Evolutionary conservation across 2,797 vertebrate genomes (phyloP).

Genomic region (Salmo trutta): DNA sequence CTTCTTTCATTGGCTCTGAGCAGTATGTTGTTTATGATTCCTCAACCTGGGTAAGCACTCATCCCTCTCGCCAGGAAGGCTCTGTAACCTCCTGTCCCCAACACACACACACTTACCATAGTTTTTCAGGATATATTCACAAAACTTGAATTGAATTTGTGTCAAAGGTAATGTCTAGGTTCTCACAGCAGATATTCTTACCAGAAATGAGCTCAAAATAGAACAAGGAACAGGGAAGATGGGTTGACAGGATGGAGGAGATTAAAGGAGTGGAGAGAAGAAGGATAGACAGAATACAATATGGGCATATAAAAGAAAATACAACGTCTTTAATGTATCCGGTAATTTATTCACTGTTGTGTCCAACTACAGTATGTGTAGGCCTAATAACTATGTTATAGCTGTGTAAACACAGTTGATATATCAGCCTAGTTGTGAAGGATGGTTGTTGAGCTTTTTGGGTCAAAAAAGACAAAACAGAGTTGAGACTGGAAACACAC

Average conservation of each 20-base stretch:
- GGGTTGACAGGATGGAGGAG: background rate
- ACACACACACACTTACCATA: constrained; percentile 11
- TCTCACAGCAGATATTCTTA: background rate
- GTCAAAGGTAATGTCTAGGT: background rate
- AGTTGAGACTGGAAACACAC: background rate
- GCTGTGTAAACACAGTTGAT: background rate
- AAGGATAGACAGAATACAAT: background rate
- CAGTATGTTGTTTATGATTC: background rate
- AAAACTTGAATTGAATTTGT: background rate
- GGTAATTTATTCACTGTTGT: background rate
- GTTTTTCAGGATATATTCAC: background rate
- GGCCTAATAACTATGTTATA: background rate
- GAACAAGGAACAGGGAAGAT: background rate
- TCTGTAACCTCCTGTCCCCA: background rate
- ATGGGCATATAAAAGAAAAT: background rate
- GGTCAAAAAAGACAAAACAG: background rate
- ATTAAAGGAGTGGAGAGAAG: background rate
- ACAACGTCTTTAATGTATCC: background rate
- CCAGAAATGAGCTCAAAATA: background rate
- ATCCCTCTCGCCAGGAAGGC: background rate
- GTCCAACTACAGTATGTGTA: background rate
- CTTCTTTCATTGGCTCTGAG: background rate
- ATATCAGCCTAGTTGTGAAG: background rate
- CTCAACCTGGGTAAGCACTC: background rate
- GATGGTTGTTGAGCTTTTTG: background rate